Evolutionary conservation across 2,797 vertebrate species (phyloP).

Genomic region (Brachyalestes nurse): DNA sequence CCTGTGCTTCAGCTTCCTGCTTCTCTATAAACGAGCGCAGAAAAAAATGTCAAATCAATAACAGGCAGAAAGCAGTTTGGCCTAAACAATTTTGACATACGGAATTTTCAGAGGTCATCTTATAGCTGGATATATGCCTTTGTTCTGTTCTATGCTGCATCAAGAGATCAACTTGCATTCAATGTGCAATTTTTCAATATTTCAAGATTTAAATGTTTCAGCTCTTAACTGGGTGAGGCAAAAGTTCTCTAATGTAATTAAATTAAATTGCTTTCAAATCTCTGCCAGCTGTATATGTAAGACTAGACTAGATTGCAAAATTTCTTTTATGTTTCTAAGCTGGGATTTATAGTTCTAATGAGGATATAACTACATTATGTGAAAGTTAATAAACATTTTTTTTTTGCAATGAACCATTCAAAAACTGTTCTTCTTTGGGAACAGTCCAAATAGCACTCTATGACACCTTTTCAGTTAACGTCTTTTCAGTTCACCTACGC

Average conservation of each 20-base stretch:
- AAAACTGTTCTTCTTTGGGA: no score
- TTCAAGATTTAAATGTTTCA: background rate
- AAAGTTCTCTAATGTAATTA: background rate
- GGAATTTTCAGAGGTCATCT: slow-evolving; percentile 45
- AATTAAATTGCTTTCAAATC: background rate
- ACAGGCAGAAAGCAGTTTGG: slow-evolving; percentile 53
- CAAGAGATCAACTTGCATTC: background rate
- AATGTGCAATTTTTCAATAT: background rate
- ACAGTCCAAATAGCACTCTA: no score
- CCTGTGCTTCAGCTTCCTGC: slow-evolving; percentile 53
- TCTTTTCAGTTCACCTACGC: background rate
- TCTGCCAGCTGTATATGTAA: background rate
- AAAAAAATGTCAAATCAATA: slow-evolving; percentile 61
- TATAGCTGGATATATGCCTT: slow-evolving; percentile 16
- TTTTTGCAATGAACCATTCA: background rate
- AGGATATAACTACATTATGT: background rate
- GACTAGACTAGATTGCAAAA: no score
- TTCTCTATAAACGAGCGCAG: slow-evolving; percentile 56
- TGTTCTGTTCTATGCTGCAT: background rate
- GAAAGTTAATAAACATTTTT: background rate
- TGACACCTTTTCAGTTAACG: background rate
- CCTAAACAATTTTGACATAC: slow-evolving; percentile 45
- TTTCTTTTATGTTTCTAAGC: background rate
- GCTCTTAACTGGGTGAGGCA: background rate
- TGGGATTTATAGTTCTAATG: background rate